Evolutionary conservation across 2,888 invertebrate genomes (phyloP), one percentile per base, ranked within the genome.

Genomic region (Eubasilissa splendida): DNA sequence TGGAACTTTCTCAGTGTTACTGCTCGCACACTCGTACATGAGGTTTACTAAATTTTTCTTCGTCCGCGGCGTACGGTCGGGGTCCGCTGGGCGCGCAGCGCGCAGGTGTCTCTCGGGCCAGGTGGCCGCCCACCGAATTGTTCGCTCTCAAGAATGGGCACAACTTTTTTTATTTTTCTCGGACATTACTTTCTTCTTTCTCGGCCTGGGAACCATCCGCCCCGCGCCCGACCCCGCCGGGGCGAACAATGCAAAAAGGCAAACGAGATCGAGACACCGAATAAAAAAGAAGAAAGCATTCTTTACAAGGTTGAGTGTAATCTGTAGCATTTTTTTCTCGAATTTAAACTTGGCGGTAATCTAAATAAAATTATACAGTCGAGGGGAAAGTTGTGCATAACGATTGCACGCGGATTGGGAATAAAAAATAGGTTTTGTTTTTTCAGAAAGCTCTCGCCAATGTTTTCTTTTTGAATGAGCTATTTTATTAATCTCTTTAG

Each of bases 141-240:
- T 75, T 60, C 60, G 75, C 60, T 60, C 63, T 59, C 22, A 58
- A 74, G 65, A 79, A 79, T 79, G 79, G 50, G 79, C 73, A 74
- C 79, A 74, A 74, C 63, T 78, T 60, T 79, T 79, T 79, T 65
- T 54, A 14, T 22, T 79, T 79, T 56, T 73, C 66, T 79, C 73
- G 31, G 56, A 79, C 79, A 54, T 73, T 74, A 63, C 63, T 74
- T 74, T 63, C 63, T 73, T 71, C 63, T 65, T 65, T 63, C 73
- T 60, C 56, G 53, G 70, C 79, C 68, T 79, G 79, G 79, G 79
- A 79, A 79, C 73, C 65, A 54, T 42, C 76, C 65, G 53, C 22
- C 59, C 14, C 52, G n/a, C 71, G 54, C 71, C 22, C 14, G n/a
- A 65, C 31, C 22, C 22, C 22, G 33, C 11, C 54, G 12, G 68